Conservation (phyloP, 2,797 vertebrate species). For the Sebastes diploproa region DNA sequence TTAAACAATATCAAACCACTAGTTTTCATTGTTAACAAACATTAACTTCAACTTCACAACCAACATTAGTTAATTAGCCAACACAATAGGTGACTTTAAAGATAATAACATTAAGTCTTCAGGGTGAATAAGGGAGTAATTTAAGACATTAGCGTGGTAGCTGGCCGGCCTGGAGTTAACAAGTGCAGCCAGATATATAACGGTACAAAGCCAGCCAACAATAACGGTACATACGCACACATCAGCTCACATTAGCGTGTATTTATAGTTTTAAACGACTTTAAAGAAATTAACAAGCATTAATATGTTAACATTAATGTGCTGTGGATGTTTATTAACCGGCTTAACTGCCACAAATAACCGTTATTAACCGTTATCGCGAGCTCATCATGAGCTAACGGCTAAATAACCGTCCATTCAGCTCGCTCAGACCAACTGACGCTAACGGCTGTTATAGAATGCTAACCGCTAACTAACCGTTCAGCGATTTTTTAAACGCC, state of each 20-base stretch:
- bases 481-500: too few relatives aligned
- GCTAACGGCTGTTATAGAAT: too few relatives aligned
- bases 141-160: not conserved
- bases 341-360: too few relatives aligned
- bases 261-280: accelerated
- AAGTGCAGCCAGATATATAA: slow-evolving; percentile 8
- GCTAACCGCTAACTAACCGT: too few relatives aligned
- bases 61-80: accelerated
- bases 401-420: too few relatives aligned
- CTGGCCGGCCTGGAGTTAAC: slow-evolving; percentile 43
- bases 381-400: too few relatives aligned
- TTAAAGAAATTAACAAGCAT: accelerated
- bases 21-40: not conserved
- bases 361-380: too few relatives aligned
- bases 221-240: not conserved
- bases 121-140: accelerated
- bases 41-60: not conserved
- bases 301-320: accelerated
- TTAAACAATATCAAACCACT: not conserved
- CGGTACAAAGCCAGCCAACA: not conserved
- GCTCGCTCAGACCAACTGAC: too few relatives aligned
- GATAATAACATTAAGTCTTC: accelerated
- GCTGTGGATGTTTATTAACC: accelerated
- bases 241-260: accelerated
- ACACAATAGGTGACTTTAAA: accelerated